Evolutionary conservation across 2,797 vertebrate genomes (phyloP).

Genomic region (Hybognathus amarus): DNA sequence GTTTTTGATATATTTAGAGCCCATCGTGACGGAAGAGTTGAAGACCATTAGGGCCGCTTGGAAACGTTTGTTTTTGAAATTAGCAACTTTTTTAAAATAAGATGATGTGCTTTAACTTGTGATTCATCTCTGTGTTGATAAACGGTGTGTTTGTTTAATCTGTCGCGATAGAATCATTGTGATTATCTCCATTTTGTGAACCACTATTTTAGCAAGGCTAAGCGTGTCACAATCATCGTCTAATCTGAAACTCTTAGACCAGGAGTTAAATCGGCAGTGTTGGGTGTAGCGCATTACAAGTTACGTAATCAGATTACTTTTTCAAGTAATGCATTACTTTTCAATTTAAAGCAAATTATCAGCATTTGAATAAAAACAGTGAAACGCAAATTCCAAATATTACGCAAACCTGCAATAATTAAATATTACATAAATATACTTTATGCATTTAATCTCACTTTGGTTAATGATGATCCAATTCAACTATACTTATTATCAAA

Average conservation of each 20-base stretch:
- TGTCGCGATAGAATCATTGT: conserved; percentile 18
- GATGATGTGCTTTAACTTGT: conserved; percentile 15
- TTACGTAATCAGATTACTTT: neutral
- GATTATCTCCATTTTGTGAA: conserved; percentile 18
- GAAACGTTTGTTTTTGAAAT: neutral
- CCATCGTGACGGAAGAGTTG: neutral
- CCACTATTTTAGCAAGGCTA: conserved; percentile 27
- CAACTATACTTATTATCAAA: neutral
- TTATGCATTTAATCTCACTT: neutral
- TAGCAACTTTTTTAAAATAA: neutral
- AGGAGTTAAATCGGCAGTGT: neutral
- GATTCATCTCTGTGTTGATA: conserved; percentile 24
- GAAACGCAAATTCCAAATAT: neutral
- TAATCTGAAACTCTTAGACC: neutral
- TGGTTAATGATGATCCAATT: neutral
- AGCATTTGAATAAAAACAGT: neutral
- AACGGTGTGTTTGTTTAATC: conserved; percentile 12
- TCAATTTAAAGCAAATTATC: neutral
- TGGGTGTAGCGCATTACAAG: no score
- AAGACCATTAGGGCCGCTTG: conserved; percentile 3
- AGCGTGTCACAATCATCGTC: conserved; percentile 54
- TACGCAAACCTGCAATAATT: no score
- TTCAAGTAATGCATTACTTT: neutral
- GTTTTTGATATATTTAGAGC: conserved; percentile 5
- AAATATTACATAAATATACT: neutral